Evolutionary conservation across 2,113 vertebrate species (phyloP).

Genomic region (Lophochroa leadbeateri): DNA sequence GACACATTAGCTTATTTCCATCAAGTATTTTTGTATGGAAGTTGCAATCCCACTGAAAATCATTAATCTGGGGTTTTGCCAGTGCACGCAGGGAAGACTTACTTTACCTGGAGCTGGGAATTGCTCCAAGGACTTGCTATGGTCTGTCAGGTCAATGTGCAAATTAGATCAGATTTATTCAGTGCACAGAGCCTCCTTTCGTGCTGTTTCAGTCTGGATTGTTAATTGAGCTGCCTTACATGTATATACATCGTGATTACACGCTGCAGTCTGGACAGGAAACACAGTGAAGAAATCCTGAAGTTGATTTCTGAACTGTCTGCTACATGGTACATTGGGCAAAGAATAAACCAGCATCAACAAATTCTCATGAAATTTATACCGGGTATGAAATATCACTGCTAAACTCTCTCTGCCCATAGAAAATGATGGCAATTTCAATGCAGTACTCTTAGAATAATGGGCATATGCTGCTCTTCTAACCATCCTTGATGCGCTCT

Average conservation of each 20-base stretch:
- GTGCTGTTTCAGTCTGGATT: not conserved
- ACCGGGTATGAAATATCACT: not conserved
- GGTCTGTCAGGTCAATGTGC: constrained; percentile 50
- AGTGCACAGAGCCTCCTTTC: not conserved
- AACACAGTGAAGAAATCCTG: not conserved
- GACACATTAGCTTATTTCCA: not conserved
- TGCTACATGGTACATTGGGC: not conserved
- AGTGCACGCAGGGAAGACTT: not conserved
- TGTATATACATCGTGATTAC: not conserved
- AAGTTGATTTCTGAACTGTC: not conserved
- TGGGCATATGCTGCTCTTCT: not conserved
- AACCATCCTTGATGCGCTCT: not conserved
- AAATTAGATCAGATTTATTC: constrained; percentile 50
- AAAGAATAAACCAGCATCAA: not conserved
- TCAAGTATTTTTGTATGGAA: not conserved
- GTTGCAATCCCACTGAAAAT: not conserved
- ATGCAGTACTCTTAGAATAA: not conserved
- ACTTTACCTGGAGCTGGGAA: constrained; percentile 18
- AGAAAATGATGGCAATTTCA: not conserved
- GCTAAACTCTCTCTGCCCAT: not conserved
- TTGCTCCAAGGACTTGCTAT: constrained; percentile 25
- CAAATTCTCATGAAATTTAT: not conserved
- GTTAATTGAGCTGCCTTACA: constrained; percentile 8
- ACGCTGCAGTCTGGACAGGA: not conserved
- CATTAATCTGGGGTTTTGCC: not conserved